Base-by-base conservation (phyloP, 1,140 invertebrate genomes). In the Goniozus legneri region DNA sequence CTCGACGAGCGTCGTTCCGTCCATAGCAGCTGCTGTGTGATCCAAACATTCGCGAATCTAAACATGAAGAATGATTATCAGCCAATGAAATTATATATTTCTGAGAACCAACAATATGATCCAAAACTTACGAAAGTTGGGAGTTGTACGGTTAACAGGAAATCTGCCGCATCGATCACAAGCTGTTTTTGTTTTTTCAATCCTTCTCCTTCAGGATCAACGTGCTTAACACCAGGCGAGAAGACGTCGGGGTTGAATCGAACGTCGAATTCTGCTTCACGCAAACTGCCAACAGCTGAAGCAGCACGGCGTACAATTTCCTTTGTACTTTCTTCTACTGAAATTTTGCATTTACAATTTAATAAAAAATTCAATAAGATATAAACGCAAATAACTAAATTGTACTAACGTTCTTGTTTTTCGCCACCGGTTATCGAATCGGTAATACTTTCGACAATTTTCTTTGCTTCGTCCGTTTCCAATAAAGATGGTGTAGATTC, bases 201-300 rank as follows among this genome's bases (percentile, higher is more conserved):
- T 3, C 80, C 78, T 32, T 86, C 77, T 36, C 84, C 83, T 44
- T 82, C 76, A 16, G 81, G 72, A 58, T 89, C 83, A 13, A 84
- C 80, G 79, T 98, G 95, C 41, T 80, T 82, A 27, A 99, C 95
- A 46, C 92, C 92, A 1, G 91, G 88, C 4, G 95, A 97, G 77
- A 91, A 98, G 41, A 97, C 91, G 78, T 99, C 97, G 0, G 97
- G 94, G 78, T 99, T 99, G 73, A 99, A 99, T 38, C 93, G 83
- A 44, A 99, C 90, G 67, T 95, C 93, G 71, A 98, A 98, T 73
- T 97, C 94, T 30, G 83, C 89, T 47, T 94, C 91, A 65, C 92
- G 94, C 2, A 98, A 78, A 3, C 95, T 98, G 1, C 92, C 92
- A 13, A 98, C 94, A 31, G 91, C 87, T 8, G 82, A 71, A 12